phyloP scores from a whole-genome alignment of 37 sponge, comb jelly and placozoan genomes.

The Hexactinellida sp. region DNA sequence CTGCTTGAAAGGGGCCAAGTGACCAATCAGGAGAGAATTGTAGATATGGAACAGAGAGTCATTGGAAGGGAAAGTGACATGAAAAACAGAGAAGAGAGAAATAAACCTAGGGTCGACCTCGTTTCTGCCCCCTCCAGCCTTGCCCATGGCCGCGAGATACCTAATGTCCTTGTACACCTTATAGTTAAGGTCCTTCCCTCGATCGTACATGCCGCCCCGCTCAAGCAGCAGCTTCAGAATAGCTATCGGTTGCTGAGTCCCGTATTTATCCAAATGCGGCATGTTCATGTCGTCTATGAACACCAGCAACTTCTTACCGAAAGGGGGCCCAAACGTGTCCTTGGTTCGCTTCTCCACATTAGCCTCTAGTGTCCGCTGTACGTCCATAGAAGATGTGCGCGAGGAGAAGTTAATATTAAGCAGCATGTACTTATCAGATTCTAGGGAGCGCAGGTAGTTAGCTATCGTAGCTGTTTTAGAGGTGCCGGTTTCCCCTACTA shows the following conservation, averaged over 20 bases:
- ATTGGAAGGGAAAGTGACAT: constrained; percentile 87
- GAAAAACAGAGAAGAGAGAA: constrained; percentile 84
- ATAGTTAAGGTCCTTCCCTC: constrained; percentile 97
- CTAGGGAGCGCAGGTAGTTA: constrained; percentile 72
- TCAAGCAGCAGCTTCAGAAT: constrained; percentile 87
- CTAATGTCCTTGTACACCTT: constrained; percentile 82
- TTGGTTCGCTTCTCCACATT: constrained; percentile 97
- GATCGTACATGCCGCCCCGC: constrained; percentile 92
- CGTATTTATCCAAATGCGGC: constrained; percentile 96
- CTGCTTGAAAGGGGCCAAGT: constrained; percentile 72
- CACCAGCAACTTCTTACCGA: constrained; percentile 77
- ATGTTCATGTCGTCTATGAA: constrained; percentile 99
- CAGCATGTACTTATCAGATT: constrained; percentile 60
- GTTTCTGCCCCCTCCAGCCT: constrained; percentile 96
- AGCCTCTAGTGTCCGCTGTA: constrained; percentile 90
- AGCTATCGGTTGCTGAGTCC: constrained; percentile 97
- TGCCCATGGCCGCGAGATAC: constrained; percentile 96
- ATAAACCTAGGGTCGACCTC: constrained; percentile 89
- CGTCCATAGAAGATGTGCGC: constrained; percentile 92
- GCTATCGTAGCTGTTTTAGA: constrained; percentile 93
- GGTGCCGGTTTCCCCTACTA: constrained; percentile 97
- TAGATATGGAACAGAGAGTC: constrained; percentile 84
- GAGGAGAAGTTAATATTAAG: constrained; percentile 98
- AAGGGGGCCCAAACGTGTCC: constrained; percentile 93
- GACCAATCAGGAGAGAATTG: constrained; percentile 75